Evolutionary conservation across 35 echinoderm and acorn worm genomes (phyloP).

Genomic region (Lytechinus variegatus): DNA sequence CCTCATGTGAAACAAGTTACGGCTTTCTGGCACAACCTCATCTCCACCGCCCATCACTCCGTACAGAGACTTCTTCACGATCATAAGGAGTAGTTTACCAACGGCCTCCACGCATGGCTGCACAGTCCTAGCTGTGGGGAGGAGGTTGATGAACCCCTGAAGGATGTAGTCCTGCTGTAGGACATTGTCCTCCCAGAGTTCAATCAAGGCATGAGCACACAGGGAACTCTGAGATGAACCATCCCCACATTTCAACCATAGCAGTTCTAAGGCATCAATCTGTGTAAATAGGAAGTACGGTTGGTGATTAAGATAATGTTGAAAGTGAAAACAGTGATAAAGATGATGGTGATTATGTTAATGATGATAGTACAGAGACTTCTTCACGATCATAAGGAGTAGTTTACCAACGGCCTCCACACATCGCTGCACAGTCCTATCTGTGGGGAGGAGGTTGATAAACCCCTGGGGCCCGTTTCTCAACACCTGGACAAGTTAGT

Average conservation of each 20-base stretch:
- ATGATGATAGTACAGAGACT: background rate
- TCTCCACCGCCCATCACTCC: background rate
- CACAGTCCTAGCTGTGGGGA: background rate
- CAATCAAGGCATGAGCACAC: constrained; percentile 6
- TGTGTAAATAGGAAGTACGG: background rate
- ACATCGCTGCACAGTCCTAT: background rate
- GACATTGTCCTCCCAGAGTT: constrained; percentile 8
- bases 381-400: constrained; percentile 32
- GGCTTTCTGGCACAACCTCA: constrained; percentile 6
- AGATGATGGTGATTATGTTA: no score
- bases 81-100: constrained; percentile 5
- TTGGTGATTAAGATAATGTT: no score
- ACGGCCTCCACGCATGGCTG: background rate
- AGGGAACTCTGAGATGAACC: constrained; percentile 4
- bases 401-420: constrained; percentile 3
- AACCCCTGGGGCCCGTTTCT: no score
- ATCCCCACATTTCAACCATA: background rate
- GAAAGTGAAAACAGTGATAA: no score
- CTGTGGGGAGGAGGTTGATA: constrained; percentile 22
- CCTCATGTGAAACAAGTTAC: constrained; percentile 2
- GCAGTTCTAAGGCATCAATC: constrained; percentile 30
- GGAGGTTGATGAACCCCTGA: background rate
- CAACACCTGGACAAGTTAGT: no score
- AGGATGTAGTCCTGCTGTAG: constrained; percentile 8
- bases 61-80: constrained; percentile 11